phyloP scores from a whole-genome alignment of 1,140 invertebrate species.

The Drosophila jambulina region DNA sequence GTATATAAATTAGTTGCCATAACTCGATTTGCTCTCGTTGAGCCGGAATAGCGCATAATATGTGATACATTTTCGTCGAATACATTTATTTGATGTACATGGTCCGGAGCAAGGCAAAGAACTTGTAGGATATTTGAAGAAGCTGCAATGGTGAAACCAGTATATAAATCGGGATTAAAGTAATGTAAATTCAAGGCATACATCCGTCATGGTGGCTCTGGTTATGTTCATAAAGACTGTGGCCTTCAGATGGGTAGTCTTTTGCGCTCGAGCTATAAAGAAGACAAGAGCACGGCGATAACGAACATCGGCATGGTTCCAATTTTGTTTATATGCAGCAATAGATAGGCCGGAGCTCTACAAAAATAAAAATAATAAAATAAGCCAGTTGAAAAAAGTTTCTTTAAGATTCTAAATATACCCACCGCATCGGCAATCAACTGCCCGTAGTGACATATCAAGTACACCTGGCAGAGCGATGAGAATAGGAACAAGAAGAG shows the following conservation, averaged over 20 bases:
- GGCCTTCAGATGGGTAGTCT: conserved; percentile 60
- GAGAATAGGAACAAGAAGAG: conserved; percentile 61
- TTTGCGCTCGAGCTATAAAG: conserved; percentile 68
- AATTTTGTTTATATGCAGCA: conserved; percentile 75
- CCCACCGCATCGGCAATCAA: conserved; percentile 65
- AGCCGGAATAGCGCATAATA: too few species aligned
- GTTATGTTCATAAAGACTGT: conserved; percentile 66
- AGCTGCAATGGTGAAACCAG: conserved; percentile 45
- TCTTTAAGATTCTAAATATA: not conserved
- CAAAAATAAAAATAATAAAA: not conserved
- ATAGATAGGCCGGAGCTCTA: conserved; percentile 60
- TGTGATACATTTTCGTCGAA: not conserved
- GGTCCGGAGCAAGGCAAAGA: conserved; percentile 70
- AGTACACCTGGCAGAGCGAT: conserved; percentile 59
- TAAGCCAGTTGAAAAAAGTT: not conserved
- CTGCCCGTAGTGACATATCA: conserved; percentile 73
- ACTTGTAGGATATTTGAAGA: conserved; percentile 72
- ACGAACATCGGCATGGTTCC: conserved; percentile 63
- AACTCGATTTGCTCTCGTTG: too few species aligned
- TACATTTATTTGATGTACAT: conserved; percentile 65
- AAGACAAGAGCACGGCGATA: conserved; percentile 60
- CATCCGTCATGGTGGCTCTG: conserved; percentile 67
- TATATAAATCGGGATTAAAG: not conserved
- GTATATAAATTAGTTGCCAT: too few species aligned
- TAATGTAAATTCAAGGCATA: conserved; percentile 15